Percentiles rank a stretch among this genome's conserved stretches.
These are phyloP conservation scores for Phymatocera aterrima DNA, from an alignment of 2,888 invertebrate species.

Conservation along the genomic window DNA sequence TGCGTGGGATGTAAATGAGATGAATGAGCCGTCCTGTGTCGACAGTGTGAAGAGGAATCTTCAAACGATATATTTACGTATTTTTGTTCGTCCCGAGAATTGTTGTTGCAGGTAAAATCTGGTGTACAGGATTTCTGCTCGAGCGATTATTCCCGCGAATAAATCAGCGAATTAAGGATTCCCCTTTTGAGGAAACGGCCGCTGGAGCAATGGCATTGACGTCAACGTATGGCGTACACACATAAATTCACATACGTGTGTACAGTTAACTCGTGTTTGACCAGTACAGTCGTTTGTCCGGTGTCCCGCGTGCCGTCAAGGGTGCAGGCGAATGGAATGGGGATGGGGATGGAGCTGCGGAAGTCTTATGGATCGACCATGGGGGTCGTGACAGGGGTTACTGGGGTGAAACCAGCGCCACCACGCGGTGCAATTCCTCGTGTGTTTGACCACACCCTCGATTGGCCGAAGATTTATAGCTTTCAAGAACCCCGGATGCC, in stretches of 20 bases:
- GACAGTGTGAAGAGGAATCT: no score
- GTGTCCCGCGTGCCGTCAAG: constrained; percentile 27
- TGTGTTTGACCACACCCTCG: constrained; percentile 74
- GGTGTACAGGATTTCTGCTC: constrained; percentile 44
- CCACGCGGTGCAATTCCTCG: constrained; percentile 35
- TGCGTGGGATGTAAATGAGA: not conserved
- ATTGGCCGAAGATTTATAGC: constrained; percentile 71
- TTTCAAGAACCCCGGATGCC: constrained; percentile 50
- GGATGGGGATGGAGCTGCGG: constrained; percentile 50
- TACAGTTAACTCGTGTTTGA: constrained; percentile 46
- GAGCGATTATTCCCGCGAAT: constrained; percentile 52
- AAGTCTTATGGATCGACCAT: constrained; percentile 43
- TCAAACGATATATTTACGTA: no score
- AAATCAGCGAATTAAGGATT: constrained; percentile 59
- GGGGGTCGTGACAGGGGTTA: constrained; percentile 38
- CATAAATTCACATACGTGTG: constrained; percentile 45
- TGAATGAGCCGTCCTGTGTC: no score
- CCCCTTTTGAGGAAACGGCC: constrained; percentile 36
- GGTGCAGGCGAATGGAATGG: not conserved
- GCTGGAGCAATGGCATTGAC: constrained; percentile 21
- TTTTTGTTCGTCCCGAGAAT: not conserved
- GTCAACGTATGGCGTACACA: constrained; percentile 35
- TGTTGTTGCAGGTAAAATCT: not conserved
- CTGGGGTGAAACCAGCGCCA: constrained; percentile 45
- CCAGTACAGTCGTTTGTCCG: constrained; percentile 43